Evolutionary conservation across 1,140 invertebrate species (phyloP).

Genomic region (Littorina saxatilis): DNA sequence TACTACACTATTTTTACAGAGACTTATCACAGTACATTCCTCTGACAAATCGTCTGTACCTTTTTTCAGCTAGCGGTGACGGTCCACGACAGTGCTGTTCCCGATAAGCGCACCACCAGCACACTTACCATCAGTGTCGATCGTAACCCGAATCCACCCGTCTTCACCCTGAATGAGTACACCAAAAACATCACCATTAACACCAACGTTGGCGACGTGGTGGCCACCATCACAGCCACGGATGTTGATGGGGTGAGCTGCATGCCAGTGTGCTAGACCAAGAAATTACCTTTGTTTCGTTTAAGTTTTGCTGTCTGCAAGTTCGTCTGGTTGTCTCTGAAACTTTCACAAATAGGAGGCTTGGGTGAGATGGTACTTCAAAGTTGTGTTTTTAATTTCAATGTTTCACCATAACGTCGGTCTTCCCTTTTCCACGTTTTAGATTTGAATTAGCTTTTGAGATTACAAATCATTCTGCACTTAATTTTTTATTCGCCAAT

Average conservation of each 20-base stretch:
- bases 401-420: too few relatives aligned
- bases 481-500: too few relatives aligned
- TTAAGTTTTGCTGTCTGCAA: too few relatives aligned
- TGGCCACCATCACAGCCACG: constrained; percentile 83
- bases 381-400: too few relatives aligned
- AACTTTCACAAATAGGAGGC: too few relatives aligned
- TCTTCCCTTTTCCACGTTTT: too few relatives aligned
- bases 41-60: neutral
- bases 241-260: constrained; percentile 63
- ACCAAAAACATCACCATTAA: constrained; percentile 89
- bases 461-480: too few relatives aligned
- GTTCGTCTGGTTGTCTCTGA: too few relatives aligned
- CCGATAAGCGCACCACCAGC: constrained; percentile 77
- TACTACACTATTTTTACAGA: too few relatives aligned
- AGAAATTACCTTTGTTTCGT: neutral
- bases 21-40: too few relatives aligned
- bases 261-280: neutral
- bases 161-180: constrained; percentile 78
- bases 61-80: constrained; percentile 53
- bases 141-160: constrained; percentile 82
- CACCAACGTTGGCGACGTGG: constrained; percentile 84
- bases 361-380: too few relatives aligned
- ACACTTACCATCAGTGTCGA: constrained; percentile 89
- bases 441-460: too few relatives aligned
- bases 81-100: constrained; percentile 58